A percentile compares a stretch with the other conserved stretches of the same genome.
Evolutionary conservation across 2,888 invertebrate genomes (phyloP).

Genomic region (Platycnemis pennipes): DNA sequence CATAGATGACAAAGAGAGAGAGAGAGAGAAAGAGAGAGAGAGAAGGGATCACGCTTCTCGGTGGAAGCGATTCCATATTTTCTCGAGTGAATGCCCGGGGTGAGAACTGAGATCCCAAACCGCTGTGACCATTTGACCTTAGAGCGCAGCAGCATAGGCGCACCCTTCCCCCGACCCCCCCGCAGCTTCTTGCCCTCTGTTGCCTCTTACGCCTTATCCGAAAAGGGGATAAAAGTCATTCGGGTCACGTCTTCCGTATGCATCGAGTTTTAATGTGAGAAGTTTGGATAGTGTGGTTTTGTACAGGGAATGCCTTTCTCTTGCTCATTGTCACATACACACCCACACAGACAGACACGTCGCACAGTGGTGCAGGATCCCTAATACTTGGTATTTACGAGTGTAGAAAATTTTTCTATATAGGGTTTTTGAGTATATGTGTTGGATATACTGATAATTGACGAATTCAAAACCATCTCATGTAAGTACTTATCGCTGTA

Average conservation of each 20-base stretch:
- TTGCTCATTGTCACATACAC: neutral
- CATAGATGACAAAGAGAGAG: neutral
- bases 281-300: neutral
- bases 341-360: neutral
- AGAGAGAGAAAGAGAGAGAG: neutral
- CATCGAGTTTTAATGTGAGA: conserved; percentile 13
- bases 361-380: too few relatives aligned
- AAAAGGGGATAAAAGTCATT: neutral
- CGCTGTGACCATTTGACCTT: neutral
- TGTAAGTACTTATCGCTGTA: too few relatives aligned
- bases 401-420: too few relatives aligned
- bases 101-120: neutral
- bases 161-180: neutral
- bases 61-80: neutral
- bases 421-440: too few relatives aligned
- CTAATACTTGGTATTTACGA: too few relatives aligned
- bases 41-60: neutral
- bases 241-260: neutral
- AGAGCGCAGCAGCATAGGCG: neutral
- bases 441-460: too few relatives aligned
- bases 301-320: neutral
- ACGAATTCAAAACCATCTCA: too few relatives aligned
- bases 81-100: neutral
- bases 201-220: neutral
- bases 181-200: neutral